phyloP scores from a whole-genome alignment of 2,797 vertebrate species.

The Microctenopoma stevenorrisi region DNA sequence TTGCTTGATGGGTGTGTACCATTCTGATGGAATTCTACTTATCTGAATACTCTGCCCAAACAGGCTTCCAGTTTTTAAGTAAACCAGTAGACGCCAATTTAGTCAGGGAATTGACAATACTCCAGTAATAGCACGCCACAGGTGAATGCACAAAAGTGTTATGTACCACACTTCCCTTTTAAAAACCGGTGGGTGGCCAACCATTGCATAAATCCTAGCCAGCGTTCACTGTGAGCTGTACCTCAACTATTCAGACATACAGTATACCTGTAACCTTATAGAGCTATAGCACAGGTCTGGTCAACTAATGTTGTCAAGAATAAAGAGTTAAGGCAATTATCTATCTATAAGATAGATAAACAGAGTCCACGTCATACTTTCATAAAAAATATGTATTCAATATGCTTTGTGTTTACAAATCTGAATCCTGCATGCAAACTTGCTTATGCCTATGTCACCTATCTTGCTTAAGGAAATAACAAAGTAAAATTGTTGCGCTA shows the following conservation, averaged over 20 bases:
- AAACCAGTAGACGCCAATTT: neutral
- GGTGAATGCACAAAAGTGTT: neutral
- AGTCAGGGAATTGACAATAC: neutral
- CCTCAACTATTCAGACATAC: neutral
- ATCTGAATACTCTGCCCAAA: conserved; percentile 50
- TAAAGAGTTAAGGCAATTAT: neutral
- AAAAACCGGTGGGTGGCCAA: neutral
- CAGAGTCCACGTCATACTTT: neutral
- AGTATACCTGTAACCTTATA: neutral
- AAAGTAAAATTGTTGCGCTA: neutral
- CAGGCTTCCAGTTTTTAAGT: conserved; percentile 13
- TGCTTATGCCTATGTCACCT: neutral
- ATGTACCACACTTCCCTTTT: neutral
- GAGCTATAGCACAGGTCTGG: neutral
- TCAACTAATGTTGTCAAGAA: conserved; percentile 1
- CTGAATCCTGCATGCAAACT: neutral
- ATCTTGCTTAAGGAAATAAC: neutral
- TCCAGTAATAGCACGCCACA: neutral
- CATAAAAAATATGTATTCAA: conserved; percentile 6
- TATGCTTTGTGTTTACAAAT: neutral
- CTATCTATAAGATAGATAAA: too few relatives aligned
- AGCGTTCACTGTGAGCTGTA: neutral
- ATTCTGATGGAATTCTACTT: conserved; percentile 41
- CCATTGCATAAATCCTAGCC: neutral
- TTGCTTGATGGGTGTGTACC: conserved; percentile 33